Percentiles rank a stretch among this genome's conserved stretches.
Conservation (phyloP, 1,140 invertebrate genomes). For the Aphelenchoides fujianensis region DNA sequence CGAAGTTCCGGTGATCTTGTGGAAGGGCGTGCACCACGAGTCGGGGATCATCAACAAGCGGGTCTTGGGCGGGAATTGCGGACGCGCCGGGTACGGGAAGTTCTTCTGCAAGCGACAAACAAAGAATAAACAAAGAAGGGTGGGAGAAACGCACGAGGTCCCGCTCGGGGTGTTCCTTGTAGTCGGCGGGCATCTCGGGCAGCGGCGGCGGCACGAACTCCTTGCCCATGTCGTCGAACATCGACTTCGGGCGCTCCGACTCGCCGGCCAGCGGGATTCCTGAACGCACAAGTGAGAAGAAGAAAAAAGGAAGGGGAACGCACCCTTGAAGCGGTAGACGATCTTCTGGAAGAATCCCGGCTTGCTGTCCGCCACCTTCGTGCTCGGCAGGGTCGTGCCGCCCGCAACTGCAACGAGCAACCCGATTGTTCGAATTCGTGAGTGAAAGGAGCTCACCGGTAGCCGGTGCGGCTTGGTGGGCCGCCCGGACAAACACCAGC, state of each 20-base stretch:
- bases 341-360: conserved; percentile 59
- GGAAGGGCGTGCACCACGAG: conserved; percentile 58
- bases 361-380: conserved; percentile 18
- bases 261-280: conserved; percentile 58
- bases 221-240: conserved; percentile 61
- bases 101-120: conserved; percentile 48
- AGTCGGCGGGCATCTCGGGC: conserved; percentile 54
- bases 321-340: conserved; percentile 54
- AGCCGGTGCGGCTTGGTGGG: background rate
- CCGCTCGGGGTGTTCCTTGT: conserved; percentile 59
- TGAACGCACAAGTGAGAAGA: conserved; percentile 29
- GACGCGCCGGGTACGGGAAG: conserved; percentile 55
- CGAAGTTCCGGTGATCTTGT: conserved; percentile 60
- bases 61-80: conserved; percentile 58
- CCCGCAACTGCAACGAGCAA: conserved; percentile 6
- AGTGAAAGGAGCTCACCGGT: background rate
- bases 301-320: conserved; percentile 5
- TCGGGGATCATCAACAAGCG: conserved; percentile 56
- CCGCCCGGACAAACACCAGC: background rate
- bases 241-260: conserved; percentile 46
- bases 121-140: conserved; percentile 26
- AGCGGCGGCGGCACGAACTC: conserved; percentile 55
- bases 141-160: conserved; percentile 48
- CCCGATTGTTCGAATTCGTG: background rate
- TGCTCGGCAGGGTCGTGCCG: no score